Conservation (phyloP, 2,113 vertebrate species). For the Phalacrocorax aristotelis region DNA sequence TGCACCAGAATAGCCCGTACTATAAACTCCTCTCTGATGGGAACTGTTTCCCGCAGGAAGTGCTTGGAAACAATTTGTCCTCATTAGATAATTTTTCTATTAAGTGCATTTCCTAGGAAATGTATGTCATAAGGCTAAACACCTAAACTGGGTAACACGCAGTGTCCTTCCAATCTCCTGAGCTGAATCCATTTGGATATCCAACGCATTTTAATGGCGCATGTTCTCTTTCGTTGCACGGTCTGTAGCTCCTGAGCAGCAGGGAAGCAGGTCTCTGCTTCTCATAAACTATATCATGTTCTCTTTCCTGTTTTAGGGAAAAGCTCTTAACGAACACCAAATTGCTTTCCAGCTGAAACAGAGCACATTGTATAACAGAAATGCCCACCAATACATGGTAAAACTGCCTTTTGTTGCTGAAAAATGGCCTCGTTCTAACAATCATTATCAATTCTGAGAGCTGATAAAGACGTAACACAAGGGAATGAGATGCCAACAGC, state of each 20-base stretch:
- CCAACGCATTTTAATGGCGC: not conserved
- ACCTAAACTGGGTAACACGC: conserved; percentile 4
- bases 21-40: conserved; percentile 7
- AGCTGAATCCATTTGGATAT: not conserved
- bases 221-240: not conserved
- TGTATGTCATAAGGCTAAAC: not conserved
- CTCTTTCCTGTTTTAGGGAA: not conserved
- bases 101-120: conserved; percentile 59
- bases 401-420: not conserved
- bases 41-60: conserved; percentile 64
- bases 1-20: not conserved
- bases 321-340: not conserved
- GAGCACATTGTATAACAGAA: not conserved
- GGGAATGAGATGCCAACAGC: not conserved
- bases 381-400: not conserved
- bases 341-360: not conserved
- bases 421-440: not conserved
- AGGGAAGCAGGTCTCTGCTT: not conserved
- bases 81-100: conserved; percentile 53
- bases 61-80: conserved; percentile 64
- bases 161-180: not conserved
- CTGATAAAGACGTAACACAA: not conserved
- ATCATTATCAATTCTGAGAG: not conserved
- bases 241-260: not conserved
- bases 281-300: not conserved